Evolutionary conservation across 2,888 invertebrate species (phyloP).

Genomic region (Limenitis camilla): DNA sequence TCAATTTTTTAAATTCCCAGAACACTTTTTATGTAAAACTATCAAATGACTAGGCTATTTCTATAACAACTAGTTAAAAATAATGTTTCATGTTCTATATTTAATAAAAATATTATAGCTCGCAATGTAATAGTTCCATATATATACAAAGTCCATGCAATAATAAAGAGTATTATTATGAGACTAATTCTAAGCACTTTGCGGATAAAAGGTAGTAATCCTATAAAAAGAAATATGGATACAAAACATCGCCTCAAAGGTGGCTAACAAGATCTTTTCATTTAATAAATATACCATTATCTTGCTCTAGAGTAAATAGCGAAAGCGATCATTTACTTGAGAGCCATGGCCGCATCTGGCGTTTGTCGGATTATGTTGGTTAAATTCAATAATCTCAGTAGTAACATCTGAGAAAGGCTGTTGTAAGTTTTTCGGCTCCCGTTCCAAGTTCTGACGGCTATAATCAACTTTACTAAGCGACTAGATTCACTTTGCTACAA

Average conservation of each 20-base stretch:
- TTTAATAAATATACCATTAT: conserved; percentile 57
- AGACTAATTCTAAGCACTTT: conserved; percentile 38
- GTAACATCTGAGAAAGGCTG: conserved; percentile 53
- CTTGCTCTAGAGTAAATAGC: conserved; percentile 39
- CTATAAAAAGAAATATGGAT: conserved; percentile 30
- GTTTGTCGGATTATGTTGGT: conserved; percentile 57
- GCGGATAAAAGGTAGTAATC: conserved; percentile 22
- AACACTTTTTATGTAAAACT: too few relatives aligned
- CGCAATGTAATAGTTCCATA: too few relatives aligned
- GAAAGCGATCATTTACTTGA: conserved; percentile 52
- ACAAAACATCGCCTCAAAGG: conserved; percentile 23
- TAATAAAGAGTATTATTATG: conserved; percentile 30
- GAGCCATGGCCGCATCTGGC: conserved; percentile 55
- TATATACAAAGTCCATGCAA: too few relatives aligned
- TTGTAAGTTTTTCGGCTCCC: conserved; percentile 41
- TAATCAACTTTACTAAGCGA: conserved; percentile 13
- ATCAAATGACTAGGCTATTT: too few relatives aligned
- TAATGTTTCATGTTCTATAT: too few relatives aligned
- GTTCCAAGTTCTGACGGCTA: conserved; percentile 9
- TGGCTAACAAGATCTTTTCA: conserved; percentile 40
- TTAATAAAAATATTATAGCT: too few relatives aligned
- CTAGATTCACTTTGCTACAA: background rate
- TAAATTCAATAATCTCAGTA: conserved; percentile 64
- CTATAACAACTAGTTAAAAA: too few relatives aligned
- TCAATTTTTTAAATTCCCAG: too few relatives aligned